phyloP scores from a whole-genome alignment of 2,888 invertebrate species.

The Tetramorium bicarinatum region DNA sequence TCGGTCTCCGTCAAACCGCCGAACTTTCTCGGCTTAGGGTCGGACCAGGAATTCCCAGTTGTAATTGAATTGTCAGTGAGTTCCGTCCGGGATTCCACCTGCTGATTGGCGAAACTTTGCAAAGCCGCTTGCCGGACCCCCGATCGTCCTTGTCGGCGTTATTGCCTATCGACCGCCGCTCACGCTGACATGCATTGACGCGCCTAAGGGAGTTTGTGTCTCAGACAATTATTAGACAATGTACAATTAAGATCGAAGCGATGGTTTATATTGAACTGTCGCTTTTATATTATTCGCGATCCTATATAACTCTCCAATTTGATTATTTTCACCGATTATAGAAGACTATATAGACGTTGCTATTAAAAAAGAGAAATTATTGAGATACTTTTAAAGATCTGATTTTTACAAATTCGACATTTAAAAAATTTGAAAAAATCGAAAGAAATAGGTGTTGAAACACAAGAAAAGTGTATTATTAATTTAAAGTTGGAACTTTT shows the following conservation, averaged over 20 bases:
- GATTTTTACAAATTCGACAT: background rate
- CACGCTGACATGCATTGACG: conserved; percentile 58
- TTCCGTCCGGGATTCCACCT: conserved; percentile 75
- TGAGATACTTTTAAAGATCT: background rate
- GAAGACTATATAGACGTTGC: too few relatives aligned
- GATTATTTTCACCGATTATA: background rate
- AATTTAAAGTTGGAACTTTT: background rate
- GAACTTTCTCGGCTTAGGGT: conserved; percentile 80
- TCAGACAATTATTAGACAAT: conserved; percentile 51
- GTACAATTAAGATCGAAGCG: conserved; percentile 39
- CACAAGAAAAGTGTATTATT: background rate
- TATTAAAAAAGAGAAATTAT: background rate
- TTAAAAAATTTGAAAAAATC: background rate
- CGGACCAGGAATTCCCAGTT: conserved; percentile 80
- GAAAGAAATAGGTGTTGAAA: background rate
- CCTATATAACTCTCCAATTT: background rate
- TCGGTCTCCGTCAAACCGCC: conserved; percentile 73
- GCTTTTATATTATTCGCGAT: background rate
- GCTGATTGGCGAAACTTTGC: conserved; percentile 77
- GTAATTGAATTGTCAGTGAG: conserved; percentile 84
- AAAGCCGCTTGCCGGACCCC: conserved; percentile 75
- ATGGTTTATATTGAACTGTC: conserved; percentile 1
- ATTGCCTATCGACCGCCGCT: conserved; percentile 62
- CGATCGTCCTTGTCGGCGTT: conserved; percentile 65
- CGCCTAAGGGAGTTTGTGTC: conserved; percentile 60